These are phyloP conservation scores for Stylophora pistillata DNA, from an alignment of 64 coral and sea anemone species.

Conservation along the genomic window DNA sequence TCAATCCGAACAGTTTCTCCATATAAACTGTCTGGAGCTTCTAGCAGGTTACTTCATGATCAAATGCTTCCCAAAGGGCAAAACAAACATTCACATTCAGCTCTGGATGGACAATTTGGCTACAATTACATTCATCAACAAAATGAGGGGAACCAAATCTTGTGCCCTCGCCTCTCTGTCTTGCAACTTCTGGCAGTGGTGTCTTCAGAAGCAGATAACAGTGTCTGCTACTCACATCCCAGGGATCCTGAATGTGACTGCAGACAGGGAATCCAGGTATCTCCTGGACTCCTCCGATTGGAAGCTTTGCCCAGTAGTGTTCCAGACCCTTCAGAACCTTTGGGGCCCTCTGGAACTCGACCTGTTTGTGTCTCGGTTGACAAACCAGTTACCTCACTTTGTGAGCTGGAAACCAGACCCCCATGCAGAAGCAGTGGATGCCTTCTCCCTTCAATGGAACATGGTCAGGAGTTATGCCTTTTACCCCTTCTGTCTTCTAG, in stretches of 20 bases:
- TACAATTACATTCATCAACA: slow-evolving; percentile 33
- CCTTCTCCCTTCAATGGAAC: not conserved
- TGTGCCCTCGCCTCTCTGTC: not conserved
- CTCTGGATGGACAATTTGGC: slow-evolving; percentile 33
- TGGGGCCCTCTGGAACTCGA: slow-evolving; percentile 35
- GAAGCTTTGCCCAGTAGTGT: slow-evolving; percentile 30
- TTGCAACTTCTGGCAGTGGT: slow-evolving; percentile 26
- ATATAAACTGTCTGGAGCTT: slow-evolving; percentile 25
- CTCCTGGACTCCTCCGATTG: slow-evolving; percentile 36
- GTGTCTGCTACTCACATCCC: not conserved
- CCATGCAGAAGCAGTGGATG: slow-evolving; percentile 4
- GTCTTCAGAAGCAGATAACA: not conserved
- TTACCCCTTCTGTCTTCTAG: not conserved
- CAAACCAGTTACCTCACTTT: not conserved
- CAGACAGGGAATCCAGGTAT: slow-evolving; percentile 38
- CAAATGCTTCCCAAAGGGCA: slow-evolving; percentile 28
- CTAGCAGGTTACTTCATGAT: slow-evolving; percentile 19
- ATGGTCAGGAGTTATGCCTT: slow-evolving; percentile 3
- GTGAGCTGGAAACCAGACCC: slow-evolving; percentile 40
- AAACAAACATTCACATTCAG: not conserved
- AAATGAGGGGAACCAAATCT: slow-evolving; percentile 31
- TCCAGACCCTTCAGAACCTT: not conserved
- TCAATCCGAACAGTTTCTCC: slow-evolving; percentile 19
- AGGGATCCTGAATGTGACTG: slow-evolving; percentile 15
- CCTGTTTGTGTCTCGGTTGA: slow-evolving; percentile 52